These are phyloP conservation scores for Amblyteles armatorius DNA, from an alignment of 2,888 invertebrate species.

Conservation along the genomic window DNA sequence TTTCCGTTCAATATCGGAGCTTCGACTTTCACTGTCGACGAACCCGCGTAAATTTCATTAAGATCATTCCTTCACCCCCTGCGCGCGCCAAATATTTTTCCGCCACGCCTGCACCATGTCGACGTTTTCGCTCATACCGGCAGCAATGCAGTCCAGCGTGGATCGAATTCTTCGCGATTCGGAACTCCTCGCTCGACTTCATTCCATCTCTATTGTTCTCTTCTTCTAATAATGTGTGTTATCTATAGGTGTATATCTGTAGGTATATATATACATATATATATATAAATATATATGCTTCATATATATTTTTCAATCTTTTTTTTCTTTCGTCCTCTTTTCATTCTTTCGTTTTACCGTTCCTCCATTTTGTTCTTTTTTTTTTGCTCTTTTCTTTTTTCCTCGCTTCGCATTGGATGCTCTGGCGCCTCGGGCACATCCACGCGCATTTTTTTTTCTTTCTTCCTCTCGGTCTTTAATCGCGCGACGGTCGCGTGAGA, in stretches of 20 bases:
- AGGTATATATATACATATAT: no score
- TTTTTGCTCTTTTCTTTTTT: slow-evolving; percentile 37
- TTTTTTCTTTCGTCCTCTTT: slow-evolving; percentile 37
- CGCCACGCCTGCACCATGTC: background rate
- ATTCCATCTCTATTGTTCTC: slow-evolving; percentile 27
- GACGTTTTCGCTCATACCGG: background rate
- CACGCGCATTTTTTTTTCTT: slow-evolving; percentile 43
- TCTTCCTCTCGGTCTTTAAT: slow-evolving; percentile 65
- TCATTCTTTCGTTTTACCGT: slow-evolving; percentile 48
- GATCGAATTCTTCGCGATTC: slow-evolving; percentile 62
- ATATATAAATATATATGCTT: background rate
- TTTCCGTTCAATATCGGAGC: slow-evolving; percentile 26
- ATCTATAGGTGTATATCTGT: slow-evolving; percentile 21
- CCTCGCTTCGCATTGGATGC: slow-evolving; percentile 59
- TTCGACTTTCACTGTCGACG: slow-evolving; percentile 11
- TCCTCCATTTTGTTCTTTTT: slow-evolving; percentile 38
- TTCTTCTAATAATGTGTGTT: slow-evolving; percentile 45
- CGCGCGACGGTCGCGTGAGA: slow-evolving; percentile 52
- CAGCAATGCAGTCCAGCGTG: slow-evolving; percentile 40
- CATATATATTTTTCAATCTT: slow-evolving; percentile 27
- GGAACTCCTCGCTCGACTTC: slow-evolving; percentile 43
- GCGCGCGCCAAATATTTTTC: slow-evolving; percentile 25
- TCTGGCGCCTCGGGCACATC: slow-evolving; percentile 63
- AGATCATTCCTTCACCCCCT: slow-evolving; percentile 4
- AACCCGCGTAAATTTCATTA: slow-evolving; percentile 52